phyloP scores from a whole-genome alignment of 2,888 invertebrate species.

The Lymantria monacha region DNA sequence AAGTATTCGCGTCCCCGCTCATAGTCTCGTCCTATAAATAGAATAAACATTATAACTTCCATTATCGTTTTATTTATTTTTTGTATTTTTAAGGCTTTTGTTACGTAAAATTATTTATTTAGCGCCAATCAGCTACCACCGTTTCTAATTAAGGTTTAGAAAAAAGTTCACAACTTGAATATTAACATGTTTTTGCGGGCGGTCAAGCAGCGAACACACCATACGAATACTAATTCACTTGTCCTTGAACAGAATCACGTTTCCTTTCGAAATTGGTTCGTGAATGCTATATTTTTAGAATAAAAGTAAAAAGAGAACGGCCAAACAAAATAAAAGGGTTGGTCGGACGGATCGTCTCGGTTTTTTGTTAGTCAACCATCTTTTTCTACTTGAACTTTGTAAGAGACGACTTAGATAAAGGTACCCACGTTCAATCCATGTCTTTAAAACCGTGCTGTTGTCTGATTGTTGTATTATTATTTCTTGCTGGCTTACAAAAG shows the following conservation, averaged over 20 bases:
- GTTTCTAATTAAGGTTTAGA: constrained; percentile 66
- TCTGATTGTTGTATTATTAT: constrained; percentile 12
- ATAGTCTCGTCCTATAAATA: too few relatives aligned
- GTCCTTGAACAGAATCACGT: constrained; percentile 79
- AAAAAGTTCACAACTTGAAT: constrained; percentile 65
- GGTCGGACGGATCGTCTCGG: constrained; percentile 63
- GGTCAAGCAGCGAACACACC: constrained; percentile 74
- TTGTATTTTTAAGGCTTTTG: constrained; percentile 6
- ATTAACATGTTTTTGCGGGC: constrained; percentile 77
- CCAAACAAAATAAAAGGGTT: constrained; percentile 75
- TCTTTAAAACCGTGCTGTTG: constrained; percentile 26
- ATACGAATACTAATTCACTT: constrained; percentile 76
- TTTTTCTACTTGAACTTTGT: constrained; percentile 56
- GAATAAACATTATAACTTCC: too few relatives aligned
- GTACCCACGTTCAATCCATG: constrained; percentile 40
- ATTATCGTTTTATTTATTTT: too few relatives aligned
- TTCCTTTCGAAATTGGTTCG: constrained; percentile 81
- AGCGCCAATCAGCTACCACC: constrained; percentile 30
- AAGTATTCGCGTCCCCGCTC: too few relatives aligned
- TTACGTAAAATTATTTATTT: constrained; percentile 7
- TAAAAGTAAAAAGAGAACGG: constrained; percentile 74
- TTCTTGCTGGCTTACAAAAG: constrained; percentile 9
- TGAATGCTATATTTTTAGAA: constrained; percentile 80
- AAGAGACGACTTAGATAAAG: constrained; percentile 50
- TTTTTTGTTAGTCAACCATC: constrained; percentile 66